These are phyloP conservation scores for Chinchilla lanigera DNA, from an alignment of 2,113 vertebrate genomes.

Conservation along the genomic window DNA sequence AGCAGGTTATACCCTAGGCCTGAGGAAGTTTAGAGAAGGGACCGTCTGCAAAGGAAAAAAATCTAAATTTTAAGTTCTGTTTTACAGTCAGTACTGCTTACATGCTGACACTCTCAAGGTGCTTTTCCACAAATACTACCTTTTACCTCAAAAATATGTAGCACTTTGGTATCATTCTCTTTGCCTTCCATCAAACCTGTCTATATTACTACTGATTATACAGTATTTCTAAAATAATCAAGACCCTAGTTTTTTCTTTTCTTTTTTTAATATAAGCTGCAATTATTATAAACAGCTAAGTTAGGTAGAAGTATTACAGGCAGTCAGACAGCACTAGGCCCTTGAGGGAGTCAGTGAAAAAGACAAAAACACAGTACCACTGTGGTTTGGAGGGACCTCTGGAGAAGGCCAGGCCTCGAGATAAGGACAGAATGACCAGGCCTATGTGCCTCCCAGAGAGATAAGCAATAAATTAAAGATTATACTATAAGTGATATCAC, in stretches of 20 bases:
- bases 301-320: background rate
- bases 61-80: background rate
- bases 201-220: background rate
- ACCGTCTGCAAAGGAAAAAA: background rate
- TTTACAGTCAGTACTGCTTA: background rate
- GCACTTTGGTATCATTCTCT: background rate
- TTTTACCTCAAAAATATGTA: background rate
- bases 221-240: constrained; percentile 19
- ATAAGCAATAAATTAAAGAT: background rate
- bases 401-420: background rate
- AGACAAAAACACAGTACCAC: background rate
- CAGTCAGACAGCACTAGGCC: background rate
- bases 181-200: background rate
- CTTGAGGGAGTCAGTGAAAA: background rate
- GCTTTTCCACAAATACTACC: background rate
- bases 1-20: background rate
- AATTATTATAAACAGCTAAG: background rate
- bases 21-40: background rate
- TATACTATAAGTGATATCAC: background rate
- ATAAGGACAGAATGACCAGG: background rate
- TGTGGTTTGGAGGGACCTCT: background rate
- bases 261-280: background rate
- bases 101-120: background rate
- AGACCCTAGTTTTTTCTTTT: constrained; percentile 8
- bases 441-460: background rate